A percentile compares a stretch with the other conserved stretches of the same genome.
Conservation (phyloP, 2,797 vertebrate genomes). For the Ctenopoma multispine region DNA sequence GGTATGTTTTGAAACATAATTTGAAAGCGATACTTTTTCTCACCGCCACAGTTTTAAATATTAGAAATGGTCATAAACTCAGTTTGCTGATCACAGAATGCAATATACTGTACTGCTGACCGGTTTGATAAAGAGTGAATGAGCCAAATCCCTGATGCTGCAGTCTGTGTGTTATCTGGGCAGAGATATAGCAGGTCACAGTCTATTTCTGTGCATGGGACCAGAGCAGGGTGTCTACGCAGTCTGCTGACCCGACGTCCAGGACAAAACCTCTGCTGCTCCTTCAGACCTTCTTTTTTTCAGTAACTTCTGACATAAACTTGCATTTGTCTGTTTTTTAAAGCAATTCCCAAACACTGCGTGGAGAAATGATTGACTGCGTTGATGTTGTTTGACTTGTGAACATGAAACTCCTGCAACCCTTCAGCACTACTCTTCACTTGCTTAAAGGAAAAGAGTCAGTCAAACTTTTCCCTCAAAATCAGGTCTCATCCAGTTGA, state of each 20-base stretch:
- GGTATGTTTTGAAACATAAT: too few species aligned
- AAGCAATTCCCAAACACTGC: background rate
- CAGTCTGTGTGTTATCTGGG: slow-evolving; percentile 8
- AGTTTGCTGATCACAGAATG: background rate
- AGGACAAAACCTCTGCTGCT: background rate
- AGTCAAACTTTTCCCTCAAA: background rate
- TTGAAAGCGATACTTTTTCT: too few species aligned
- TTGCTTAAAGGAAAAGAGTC: too few species aligned
- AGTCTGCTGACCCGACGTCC: slow-evolving; percentile 5
- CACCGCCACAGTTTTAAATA: background rate
- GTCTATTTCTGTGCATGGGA: slow-evolving; percentile 36
- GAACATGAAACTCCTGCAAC: background rate
- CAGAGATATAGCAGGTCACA: slow-evolving; percentile 26
- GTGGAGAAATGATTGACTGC: background rate
- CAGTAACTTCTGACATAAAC: too few species aligned
- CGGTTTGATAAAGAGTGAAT: background rate
- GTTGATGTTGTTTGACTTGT: too few species aligned
- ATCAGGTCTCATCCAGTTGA: background rate
- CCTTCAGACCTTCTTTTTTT: background rate
- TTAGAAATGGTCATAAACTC: background rate
- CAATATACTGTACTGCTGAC: background rate
- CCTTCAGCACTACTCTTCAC: background rate
- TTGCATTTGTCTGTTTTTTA: too few species aligned
- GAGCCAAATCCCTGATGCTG: slow-evolving; percentile 14
- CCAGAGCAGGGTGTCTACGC: slow-evolving; percentile 22